Base-by-base conservation (phyloP, 2,888 invertebrate species). In the Apomyelois bistriatella region DNA sequence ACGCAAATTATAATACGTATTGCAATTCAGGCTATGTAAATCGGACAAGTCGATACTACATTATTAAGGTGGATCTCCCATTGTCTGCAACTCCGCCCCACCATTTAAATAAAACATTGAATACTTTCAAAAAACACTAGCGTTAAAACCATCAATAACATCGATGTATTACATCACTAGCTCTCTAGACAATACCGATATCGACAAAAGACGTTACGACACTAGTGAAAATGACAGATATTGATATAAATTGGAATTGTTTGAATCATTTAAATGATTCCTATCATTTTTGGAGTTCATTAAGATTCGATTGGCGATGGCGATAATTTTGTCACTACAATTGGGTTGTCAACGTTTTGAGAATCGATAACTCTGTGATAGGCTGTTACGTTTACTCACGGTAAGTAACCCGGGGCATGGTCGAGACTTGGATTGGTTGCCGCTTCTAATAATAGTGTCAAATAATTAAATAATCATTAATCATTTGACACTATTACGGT, bases 121-220 rank as follows among this genome's bases (percentile, higher is more conserved):
- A 36, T 36, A 22, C 22, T 13, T 38, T 49, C 13, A 10, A 32
- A 40, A 28, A 30, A 13, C 9, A 47, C 15, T 36, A 35, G 9
- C 28, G n/a, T 40, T 50, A 32, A 28, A 30, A 50, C n/a, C 37
- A 49, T 28, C 38, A 28, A 40, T 30, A 38, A 40, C 15, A 50
- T 16, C 53, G 50, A 49, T 28, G 17, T 13, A 42, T 56, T 56
- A 56, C 55, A 53, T 56, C 55, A 56, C 55, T 51, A 49, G 48
- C 48, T 55, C 48, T 55, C 54, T 42, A 42, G 48, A 40, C 47
- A 48, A 48, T 51, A 17, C 38, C 28, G 49, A 30, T 54, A 48
- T 52, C 52, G 52, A 52, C 16, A 42, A 37, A 46, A 40, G 46
- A 30, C 16, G 48, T 38, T 47, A 35, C 37, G 38, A 41, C 38